Evolutionary conservation across 2,797 vertebrate species (phyloP).

Genomic region (Sardinella longiceps): DNA sequence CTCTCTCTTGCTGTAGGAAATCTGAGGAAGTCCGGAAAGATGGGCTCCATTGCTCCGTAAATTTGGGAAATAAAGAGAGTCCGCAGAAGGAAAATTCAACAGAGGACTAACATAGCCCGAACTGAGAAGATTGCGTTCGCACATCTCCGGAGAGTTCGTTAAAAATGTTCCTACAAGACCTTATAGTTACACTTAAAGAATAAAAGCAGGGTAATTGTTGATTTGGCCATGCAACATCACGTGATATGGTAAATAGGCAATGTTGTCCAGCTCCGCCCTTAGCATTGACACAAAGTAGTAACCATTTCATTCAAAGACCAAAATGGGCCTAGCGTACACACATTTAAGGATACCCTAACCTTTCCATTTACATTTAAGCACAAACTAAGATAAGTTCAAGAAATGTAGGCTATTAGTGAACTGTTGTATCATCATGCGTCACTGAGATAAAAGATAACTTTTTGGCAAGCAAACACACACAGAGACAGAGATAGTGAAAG

Average conservation of each 20-base stretch:
- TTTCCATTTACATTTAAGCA: neutral
- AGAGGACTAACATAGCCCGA: slow-evolving; percentile 91
- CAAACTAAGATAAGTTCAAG: neutral
- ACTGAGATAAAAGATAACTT: neutral
- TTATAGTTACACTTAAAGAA: slow-evolving; percentile 92
- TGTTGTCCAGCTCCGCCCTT: slow-evolving; percentile 84
- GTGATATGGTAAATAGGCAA: slow-evolving; percentile 75
- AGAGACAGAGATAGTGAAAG: neutral
- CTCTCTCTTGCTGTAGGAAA: slow-evolving; percentile 82
- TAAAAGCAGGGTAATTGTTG: slow-evolving; percentile 85
- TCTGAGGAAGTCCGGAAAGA: slow-evolving; percentile 82
- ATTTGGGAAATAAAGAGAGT: slow-evolving; percentile 91
- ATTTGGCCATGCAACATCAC: slow-evolving; percentile 85
- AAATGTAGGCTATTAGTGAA: neutral
- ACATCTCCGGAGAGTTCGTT: slow-evolving; percentile 90
- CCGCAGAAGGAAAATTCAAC: slow-evolving; percentile 86
- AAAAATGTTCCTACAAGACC: slow-evolving; percentile 75
- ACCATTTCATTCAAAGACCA: slow-evolving; percentile 53
- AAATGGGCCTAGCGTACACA: neutral
- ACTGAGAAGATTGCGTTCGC: slow-evolving; percentile 93
- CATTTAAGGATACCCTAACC: no score
- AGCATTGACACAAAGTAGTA: slow-evolving; percentile 63
- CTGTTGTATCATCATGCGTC: neutral
- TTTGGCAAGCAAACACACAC: no score
- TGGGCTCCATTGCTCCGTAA: slow-evolving; percentile 89